A percentile compares a stretch with the other conserved stretches of the same genome.
phyloP scores from a whole-genome alignment of 2,888 invertebrate genomes.

The Idaea aversata region DNA sequence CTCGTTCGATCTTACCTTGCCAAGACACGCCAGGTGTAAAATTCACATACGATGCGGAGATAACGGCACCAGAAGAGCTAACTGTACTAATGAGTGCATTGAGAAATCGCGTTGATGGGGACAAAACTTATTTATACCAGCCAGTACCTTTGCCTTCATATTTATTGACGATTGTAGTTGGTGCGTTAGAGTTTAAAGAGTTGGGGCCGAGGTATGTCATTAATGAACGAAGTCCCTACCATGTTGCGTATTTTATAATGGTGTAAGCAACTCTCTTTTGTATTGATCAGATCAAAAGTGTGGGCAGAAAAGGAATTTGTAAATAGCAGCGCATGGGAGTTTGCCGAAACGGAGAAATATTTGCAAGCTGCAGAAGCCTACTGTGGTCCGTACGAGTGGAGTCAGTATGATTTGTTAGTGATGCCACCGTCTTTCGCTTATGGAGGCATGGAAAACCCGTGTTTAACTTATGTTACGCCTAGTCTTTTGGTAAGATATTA shows the following conservation, averaged over 20 bases:
- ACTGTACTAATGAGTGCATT: constrained; percentile 63
- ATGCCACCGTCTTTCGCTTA: constrained; percentile 96
- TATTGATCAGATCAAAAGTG: constrained; percentile 83
- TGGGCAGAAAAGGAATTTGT: constrained; percentile 95
- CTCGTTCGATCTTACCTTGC: constrained; percentile 93
- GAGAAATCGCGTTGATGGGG: constrained; percentile 13
- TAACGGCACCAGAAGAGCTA: constrained; percentile 86
- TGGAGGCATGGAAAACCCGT: constrained; percentile 99
- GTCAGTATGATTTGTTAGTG: constrained; percentile 92
- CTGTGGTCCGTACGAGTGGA: constrained; percentile 95
- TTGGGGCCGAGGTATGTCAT: constrained; percentile 84
- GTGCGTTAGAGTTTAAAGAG: constrained; percentile 73
- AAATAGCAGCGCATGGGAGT: constrained; percentile 92
- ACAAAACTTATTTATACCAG: constrained; percentile 47
- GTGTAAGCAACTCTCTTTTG: background rate
- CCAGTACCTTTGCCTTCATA: constrained; percentile 26
- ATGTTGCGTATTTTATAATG: background rate
- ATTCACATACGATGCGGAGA: constrained; percentile 87
- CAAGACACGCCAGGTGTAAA: constrained; percentile 96
- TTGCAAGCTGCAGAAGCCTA: constrained; percentile 89
- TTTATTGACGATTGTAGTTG: constrained; percentile 39
- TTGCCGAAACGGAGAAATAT: constrained; percentile 92
- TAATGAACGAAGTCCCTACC: background rate
- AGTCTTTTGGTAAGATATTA: constrained; percentile 86
- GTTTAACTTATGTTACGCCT: constrained; percentile 96